A percentile compares a stretch with the other conserved stretches of the same genome.
These are phyloP conservation scores for Tenodera sinensis DNA, from an alignment of 2,888 invertebrate species.

Conservation along the genomic window DNA sequence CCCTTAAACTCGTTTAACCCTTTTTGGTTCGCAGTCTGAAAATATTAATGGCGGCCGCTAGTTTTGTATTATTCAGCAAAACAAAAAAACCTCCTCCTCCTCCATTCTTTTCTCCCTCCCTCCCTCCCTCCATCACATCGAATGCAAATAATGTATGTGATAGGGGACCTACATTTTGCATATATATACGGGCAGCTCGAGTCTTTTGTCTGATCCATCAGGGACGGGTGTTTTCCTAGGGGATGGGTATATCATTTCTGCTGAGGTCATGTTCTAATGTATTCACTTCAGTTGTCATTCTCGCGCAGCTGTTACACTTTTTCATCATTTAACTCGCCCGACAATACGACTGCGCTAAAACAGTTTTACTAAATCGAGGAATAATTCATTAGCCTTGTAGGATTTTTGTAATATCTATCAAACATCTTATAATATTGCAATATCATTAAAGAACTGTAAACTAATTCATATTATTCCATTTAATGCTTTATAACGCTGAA, in stretches of 20 bases:
- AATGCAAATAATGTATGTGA: slow-evolving; percentile 15
- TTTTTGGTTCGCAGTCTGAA: background rate
- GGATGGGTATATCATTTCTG: background rate
- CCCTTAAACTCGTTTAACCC: slow-evolving; percentile 17
- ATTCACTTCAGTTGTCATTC: background rate
- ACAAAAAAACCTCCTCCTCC: background rate
- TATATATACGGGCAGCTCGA: slow-evolving; percentile 12
- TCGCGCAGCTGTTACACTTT: background rate
- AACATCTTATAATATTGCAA: too few relatives aligned
- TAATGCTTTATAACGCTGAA: too few relatives aligned
- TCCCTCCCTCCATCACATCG: background rate
- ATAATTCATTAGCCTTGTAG: too few relatives aligned
- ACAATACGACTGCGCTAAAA: too few relatives aligned
- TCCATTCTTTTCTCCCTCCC: background rate
- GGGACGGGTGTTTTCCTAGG: background rate
- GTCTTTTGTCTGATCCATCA: background rate
- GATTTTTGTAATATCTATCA: too few relatives aligned
- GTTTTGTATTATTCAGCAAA: slow-evolving; percentile 12
- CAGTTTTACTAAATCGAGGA: too few relatives aligned
- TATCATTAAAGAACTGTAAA: too few relatives aligned
- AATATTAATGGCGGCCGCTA: slow-evolving; percentile 5
- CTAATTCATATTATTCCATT: too few relatives aligned
- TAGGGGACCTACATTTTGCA: slow-evolving; percentile 16
- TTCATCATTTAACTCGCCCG: too few relatives aligned
- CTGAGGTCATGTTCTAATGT: slow-evolving; percentile 7